A percentile compares a stretch with the other conserved stretches of the same genome.
These are phyloP conservation scores for Chascanopsetta lugubris DNA, from an alignment of 2,113 vertebrate genomes.

Conservation along the genomic window DNA sequence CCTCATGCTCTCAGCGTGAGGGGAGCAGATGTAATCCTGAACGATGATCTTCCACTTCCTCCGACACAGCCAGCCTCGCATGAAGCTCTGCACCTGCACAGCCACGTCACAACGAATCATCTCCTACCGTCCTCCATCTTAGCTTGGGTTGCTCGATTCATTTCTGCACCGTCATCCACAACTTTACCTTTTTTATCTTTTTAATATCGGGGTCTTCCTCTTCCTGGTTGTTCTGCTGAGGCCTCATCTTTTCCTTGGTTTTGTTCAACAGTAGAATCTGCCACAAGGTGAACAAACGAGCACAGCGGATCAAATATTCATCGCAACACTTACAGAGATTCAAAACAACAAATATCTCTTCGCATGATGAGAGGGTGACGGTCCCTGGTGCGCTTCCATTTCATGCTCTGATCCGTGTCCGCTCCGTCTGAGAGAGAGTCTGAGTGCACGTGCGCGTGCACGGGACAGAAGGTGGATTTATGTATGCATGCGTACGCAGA, in stretches of 20 bases:
- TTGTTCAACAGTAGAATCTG: slow-evolving; percentile 91
- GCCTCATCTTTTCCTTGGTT: slow-evolving; percentile 90
- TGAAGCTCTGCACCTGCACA: slow-evolving; percentile 94
- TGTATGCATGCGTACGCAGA: slow-evolving; percentile 34
- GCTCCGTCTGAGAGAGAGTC: slow-evolving; percentile 1
- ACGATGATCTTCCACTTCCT: slow-evolving; percentile 99
- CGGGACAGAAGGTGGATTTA: slow-evolving; percentile 5
- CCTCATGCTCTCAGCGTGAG: slow-evolving; percentile 97
- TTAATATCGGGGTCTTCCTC: slow-evolving; percentile 97
- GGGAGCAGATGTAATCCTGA: slow-evolving; percentile 97
- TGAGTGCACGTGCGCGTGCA: background rate
- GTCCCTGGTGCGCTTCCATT: slow-evolving; percentile 18
- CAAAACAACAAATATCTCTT: slow-evolving; percentile 17
- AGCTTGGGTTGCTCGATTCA: no score
- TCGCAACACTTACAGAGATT: slow-evolving; percentile 20
- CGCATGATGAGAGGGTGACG: slow-evolving; percentile 14
- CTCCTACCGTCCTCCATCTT: no score
- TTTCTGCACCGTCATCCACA: background rate
- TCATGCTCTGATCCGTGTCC: slow-evolving; percentile 24
- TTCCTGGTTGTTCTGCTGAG: slow-evolving; percentile 87
- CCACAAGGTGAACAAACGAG: background rate
- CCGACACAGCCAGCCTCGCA: slow-evolving; percentile 96
- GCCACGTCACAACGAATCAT: background rate
- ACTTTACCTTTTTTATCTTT: slow-evolving; percentile 95
- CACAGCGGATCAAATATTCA: slow-evolving; percentile 38